phyloP scores from a whole-genome alignment of 2,113 vertebrate species.

The Phocoena sinus region DNA sequence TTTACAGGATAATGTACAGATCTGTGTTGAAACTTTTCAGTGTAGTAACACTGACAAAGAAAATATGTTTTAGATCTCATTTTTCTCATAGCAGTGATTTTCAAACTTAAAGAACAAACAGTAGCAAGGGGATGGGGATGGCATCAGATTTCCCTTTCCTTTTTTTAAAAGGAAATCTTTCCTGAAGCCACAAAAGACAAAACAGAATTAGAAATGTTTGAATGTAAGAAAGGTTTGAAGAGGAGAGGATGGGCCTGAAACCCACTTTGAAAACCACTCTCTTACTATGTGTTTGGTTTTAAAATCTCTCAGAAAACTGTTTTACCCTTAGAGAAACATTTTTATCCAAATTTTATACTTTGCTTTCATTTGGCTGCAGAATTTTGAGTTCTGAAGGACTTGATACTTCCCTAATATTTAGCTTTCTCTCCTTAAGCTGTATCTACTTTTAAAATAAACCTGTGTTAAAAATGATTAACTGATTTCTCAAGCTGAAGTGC shows the following conservation, averaged over 20 bases:
- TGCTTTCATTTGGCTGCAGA: constrained; percentile 17
- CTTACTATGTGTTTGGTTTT: background rate
- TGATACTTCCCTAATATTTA: background rate
- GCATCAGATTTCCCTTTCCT: background rate
- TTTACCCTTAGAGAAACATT: background rate
- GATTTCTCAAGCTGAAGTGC: background rate
- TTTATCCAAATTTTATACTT: background rate
- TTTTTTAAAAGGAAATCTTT: background rate
- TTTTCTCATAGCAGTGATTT: background rate
- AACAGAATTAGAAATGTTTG: background rate
- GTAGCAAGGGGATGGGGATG: background rate
- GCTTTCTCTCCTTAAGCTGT: background rate
- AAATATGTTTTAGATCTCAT: background rate
- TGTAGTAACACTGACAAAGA: background rate
- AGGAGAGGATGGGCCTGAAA: background rate
- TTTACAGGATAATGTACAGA: background rate
- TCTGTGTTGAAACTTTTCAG: background rate
- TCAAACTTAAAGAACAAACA: constrained; percentile 14
- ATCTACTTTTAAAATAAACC: background rate
- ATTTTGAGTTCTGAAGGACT: background rate
- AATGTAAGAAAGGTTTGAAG: background rate
- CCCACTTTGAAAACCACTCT: background rate
- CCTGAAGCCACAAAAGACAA: background rate
- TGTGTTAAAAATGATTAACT: background rate
- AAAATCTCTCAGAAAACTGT: background rate